Evolutionary conservation across 2,113 vertebrate species (phyloP).

Genomic region (Cairina moschata): DNA sequence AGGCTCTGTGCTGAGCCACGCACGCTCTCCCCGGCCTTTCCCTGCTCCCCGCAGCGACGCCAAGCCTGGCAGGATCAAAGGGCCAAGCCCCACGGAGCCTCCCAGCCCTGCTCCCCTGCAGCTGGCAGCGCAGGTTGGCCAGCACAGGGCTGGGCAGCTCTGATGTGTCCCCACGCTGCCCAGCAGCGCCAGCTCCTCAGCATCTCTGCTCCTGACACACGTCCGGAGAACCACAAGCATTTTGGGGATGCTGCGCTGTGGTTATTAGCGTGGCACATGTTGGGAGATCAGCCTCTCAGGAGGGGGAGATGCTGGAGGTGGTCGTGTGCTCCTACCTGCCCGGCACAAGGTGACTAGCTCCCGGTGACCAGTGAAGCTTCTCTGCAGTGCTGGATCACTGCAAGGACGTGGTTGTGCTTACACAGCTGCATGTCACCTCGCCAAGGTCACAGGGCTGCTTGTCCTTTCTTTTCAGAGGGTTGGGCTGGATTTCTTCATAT

Average conservation of each 20-base stretch:
- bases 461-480: background rate
- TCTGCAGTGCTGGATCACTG: background rate
- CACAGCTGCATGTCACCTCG: accelerated
- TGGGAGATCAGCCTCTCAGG: background rate
- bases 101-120: background rate
- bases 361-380: background rate
- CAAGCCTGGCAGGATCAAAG: background rate
- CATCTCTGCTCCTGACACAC: background rate
- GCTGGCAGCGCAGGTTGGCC: background rate
- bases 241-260: background rate
- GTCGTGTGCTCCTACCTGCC: background rate
- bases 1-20: background rate
- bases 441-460: background rate
- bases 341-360: background rate
- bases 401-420: background rate
- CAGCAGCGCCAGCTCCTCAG: background rate
- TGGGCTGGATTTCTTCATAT: background rate
- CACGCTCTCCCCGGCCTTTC: background rate
- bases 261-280: background rate
- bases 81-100: background rate
- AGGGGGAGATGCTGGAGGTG: background rate
- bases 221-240: background rate
- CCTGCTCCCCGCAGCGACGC: background rate
- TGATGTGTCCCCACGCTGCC: background rate
- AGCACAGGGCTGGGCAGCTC: background rate